These are phyloP conservation scores for Glyphotaelius pellucidus DNA, from an alignment of 2,888 invertebrate species.

Conservation along the genomic window DNA sequence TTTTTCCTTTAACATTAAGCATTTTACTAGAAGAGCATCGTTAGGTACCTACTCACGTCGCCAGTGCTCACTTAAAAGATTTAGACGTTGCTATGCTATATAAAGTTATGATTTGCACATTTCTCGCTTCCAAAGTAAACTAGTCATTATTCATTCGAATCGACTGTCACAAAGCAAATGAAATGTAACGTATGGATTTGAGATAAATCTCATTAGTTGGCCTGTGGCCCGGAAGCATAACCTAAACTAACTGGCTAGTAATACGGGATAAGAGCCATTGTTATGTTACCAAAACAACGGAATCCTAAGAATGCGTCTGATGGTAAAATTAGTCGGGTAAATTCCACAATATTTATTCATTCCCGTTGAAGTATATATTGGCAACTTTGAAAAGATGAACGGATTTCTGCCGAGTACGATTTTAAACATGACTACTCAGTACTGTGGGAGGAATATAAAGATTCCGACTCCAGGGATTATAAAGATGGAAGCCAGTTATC, in stretches of 20 bases:
- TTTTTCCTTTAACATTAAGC: too few species aligned
- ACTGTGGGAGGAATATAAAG: not conserved
- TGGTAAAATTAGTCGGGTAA: not conserved
- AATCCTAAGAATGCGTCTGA: slow-evolving; percentile 14
- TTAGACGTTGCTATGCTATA: too few species aligned
- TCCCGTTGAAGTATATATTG: not conserved
- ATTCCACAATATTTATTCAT: not conserved
- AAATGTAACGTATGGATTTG: not conserved
- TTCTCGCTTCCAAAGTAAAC: too few species aligned
- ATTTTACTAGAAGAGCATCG: too few species aligned
- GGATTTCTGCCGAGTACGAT: not conserved
- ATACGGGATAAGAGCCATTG: not conserved
- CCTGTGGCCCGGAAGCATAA: not conserved
- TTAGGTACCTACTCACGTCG: too few species aligned
- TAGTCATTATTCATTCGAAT: not conserved
- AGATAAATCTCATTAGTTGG: not conserved
- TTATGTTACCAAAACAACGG: slow-evolving; percentile 11
- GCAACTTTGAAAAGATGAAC: slow-evolving; percentile 13
- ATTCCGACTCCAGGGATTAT: not conserved
- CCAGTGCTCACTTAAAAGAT: too few species aligned
- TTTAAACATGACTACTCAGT: not conserved
- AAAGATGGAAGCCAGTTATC: not conserved
- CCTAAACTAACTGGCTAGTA: not conserved
- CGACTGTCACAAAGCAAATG: not conserved
- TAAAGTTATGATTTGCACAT: too few species aligned